Conservation (phyloP, 2,797 vertebrate species). For the Iguana delicatissima region DNA sequence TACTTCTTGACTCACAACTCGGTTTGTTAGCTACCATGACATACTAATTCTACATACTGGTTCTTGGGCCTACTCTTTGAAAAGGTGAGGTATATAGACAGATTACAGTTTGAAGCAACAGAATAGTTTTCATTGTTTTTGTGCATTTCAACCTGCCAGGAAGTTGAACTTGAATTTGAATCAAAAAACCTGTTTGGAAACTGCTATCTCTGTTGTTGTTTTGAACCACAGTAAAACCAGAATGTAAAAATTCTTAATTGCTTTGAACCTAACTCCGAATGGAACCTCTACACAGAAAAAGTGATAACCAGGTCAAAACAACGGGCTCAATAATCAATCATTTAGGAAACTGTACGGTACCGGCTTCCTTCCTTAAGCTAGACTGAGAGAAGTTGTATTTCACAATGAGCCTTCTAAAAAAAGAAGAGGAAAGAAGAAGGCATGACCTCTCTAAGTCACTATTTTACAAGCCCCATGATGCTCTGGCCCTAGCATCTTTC, state of each 20-base stretch:
- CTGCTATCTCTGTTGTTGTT: neutral
- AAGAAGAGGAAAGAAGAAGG: too few species aligned
- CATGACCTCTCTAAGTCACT: neutral
- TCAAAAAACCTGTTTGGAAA: neutral
- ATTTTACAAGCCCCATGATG: too few species aligned
- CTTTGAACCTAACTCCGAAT: neutral
- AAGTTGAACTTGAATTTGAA: neutral
- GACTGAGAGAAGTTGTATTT: neutral
- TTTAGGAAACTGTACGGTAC: neutral
- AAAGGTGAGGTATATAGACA: neutral
- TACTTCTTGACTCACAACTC: neutral
- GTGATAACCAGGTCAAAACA: neutral
- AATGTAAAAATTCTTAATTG: neutral
- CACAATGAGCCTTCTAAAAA: neutral
- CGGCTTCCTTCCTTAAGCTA: neutral
- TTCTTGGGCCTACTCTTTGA: too few species aligned
- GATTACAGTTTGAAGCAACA: neutral
- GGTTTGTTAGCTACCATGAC: neutral
- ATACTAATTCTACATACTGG: neutral
- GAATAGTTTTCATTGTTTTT: neutral
- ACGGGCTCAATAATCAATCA: neutral
- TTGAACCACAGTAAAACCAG: neutral
- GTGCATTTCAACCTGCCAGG: neutral
- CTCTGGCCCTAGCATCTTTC: too few species aligned
- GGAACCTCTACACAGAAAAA: neutral